Evolutionary conservation across 2,113 vertebrate species (phyloP).

Genomic region (Channa argus): DNA sequence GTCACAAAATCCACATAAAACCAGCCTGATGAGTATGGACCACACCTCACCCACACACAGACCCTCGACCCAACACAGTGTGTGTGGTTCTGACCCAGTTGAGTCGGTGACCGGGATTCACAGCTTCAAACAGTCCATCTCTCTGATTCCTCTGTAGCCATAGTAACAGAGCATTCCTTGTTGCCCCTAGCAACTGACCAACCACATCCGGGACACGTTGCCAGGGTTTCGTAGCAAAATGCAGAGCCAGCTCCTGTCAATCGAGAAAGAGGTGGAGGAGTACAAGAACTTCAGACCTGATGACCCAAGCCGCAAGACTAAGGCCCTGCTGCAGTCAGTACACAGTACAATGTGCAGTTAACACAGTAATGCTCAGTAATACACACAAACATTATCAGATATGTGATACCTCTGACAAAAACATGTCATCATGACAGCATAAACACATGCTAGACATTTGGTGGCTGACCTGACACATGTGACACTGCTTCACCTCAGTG

Average conservation of each 20-base stretch:
- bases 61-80: too few relatives aligned
- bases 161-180: conserved; percentile 82
- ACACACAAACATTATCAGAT: neutral
- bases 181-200: conserved; percentile 92
- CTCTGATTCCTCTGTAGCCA: neutral
- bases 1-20: too few relatives aligned
- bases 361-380: neutral
- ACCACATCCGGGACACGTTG: conserved; percentile 96
- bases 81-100: too few relatives aligned
- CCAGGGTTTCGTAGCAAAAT: conserved; percentile 93
- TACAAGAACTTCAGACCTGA: conserved; percentile 96
- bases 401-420: too few relatives aligned
- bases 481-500: too few relatives aligned
- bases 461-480: too few relatives aligned
- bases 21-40: too few relatives aligned
- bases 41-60: too few relatives aligned
- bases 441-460: too few relatives aligned
- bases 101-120: neutral
- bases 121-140: neutral
- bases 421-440: too few relatives aligned
- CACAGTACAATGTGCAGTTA: neutral
- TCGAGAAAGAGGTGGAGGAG: conserved; percentile 97
- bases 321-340: conserved; percentile 94
- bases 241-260: conserved; percentile 95
- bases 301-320: conserved; percentile 95